Evolutionary conservation across 2,888 invertebrate genomes (phyloP).

Genomic region (Cecidostiba fungosa): DNA sequence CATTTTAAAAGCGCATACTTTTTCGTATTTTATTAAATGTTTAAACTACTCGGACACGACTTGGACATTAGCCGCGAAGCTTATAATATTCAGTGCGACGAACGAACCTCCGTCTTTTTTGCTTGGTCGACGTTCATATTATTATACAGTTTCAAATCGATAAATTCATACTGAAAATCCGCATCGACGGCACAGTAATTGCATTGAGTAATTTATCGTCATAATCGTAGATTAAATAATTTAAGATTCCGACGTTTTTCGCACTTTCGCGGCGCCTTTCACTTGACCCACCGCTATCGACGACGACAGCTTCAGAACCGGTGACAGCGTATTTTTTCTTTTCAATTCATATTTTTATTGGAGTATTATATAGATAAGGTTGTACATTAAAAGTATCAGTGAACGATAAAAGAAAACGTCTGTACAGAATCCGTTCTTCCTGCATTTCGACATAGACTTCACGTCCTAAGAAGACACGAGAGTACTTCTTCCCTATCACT

Average conservation of each 20-base stretch:
- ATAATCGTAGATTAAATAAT: conserved; percentile 37
- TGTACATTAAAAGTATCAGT: too few species aligned
- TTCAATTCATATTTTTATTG: too few species aligned
- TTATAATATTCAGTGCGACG: neutral
- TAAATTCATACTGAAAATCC: neutral
- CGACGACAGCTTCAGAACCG: neutral
- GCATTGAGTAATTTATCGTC: conserved; percentile 1
- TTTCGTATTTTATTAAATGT: neutral
- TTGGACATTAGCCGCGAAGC: neutral
- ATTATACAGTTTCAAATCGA: conserved; percentile 10
- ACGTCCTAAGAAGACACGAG: neutral
- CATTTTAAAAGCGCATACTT: too few species aligned
- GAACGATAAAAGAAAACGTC: too few species aligned
- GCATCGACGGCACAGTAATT: neutral
- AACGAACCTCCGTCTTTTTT: neutral
- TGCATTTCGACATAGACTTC: neutral
- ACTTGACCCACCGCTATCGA: conserved; percentile 39
- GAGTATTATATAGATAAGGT: too few species aligned
- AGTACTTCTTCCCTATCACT: neutral
- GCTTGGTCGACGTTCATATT: neutral
- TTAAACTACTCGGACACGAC: neutral
- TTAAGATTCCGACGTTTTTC: conserved; percentile 31
- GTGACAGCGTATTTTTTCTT: neutral
- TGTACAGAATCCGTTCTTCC: neutral
- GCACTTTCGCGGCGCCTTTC: conserved; percentile 46